Percentiles rank a stretch among this genome's conserved stretches.
phyloP scores from a whole-genome alignment of 2,797 vertebrate species.

The Cirrhinus mrigala region DNA sequence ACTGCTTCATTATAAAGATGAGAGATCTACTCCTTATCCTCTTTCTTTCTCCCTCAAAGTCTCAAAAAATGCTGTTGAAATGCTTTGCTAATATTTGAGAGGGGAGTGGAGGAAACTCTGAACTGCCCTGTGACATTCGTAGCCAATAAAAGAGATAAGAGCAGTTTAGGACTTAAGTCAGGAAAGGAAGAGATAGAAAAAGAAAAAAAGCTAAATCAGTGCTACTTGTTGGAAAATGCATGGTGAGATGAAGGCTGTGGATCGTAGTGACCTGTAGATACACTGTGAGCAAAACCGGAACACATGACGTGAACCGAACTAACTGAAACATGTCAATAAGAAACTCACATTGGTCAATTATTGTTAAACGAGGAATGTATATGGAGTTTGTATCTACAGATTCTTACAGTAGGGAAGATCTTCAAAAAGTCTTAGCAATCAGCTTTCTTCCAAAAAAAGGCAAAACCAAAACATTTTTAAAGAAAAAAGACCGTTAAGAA shows the following conservation, averaged over 20 bases:
- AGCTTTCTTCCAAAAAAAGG: not conserved
- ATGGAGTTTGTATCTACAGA: conserved; percentile 8
- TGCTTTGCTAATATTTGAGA: conserved; percentile 46
- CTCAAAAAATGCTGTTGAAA: conserved; percentile 30
- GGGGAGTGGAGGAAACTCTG: conserved; percentile 59
- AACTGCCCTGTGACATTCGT: conserved; percentile 21
- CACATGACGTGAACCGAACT: not conserved
- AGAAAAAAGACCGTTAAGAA: not conserved
- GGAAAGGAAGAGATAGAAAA: not conserved
- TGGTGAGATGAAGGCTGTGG: not conserved
- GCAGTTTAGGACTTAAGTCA: conserved; percentile 17
- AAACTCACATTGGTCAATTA: conserved; percentile 38
- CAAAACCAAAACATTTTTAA: not conserved
- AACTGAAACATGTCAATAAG: not conserved
- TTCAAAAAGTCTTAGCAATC: not conserved
- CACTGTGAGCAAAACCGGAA: conserved; percentile 15
- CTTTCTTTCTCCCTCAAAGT: not conserved
- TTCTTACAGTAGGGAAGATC: not conserved
- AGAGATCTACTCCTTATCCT: conserved; percentile 34
- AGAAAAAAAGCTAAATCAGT: not conserved
- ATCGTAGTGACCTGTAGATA: not conserved
- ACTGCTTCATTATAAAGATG: conserved; percentile 32
- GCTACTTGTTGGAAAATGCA: conserved; percentile 9
- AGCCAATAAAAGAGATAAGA: conserved; percentile 52
- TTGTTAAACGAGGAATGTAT: conserved; percentile 47